These are phyloP conservation scores for Rapana venosa DNA, from an alignment of 2,888 invertebrate species.

Conservation along the genomic window DNA sequence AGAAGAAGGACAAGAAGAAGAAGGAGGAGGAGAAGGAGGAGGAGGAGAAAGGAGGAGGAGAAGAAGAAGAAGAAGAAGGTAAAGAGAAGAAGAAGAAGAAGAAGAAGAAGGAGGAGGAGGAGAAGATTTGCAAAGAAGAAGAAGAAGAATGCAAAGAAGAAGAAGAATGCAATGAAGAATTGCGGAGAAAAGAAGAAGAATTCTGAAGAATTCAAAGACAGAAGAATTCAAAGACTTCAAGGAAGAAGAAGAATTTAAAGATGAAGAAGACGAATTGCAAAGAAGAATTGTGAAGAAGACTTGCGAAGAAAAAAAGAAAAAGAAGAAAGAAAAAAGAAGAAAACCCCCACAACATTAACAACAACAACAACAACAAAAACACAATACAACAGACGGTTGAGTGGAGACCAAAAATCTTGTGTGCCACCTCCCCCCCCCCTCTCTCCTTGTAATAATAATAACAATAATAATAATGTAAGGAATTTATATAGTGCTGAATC, in stretches of 20 bases:
- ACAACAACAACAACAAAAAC: constrained; percentile 4
- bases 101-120: no score
- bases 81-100: no score
- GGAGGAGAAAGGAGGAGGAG: neutral
- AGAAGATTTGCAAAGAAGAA: no score
- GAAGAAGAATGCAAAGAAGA: no score
- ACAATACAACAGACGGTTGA: neutral
- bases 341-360: neutral
- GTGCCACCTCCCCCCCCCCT: no score
- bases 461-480: no score
- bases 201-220: neutral
- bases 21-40: no score
- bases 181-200: neutral
- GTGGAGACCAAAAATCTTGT: no score
- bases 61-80: neutral
- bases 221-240: neutral
- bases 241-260: neutral
- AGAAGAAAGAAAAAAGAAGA: neutral
- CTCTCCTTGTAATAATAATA: no score
- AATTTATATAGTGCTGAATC: no score
- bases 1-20: neutral
- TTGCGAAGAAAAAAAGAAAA: neutral
- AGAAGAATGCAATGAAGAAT: neutral
- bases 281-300: neutral
- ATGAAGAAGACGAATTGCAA: no score